These are phyloP conservation scores for Leptarthrus brevirostris DNA, from an alignment of 2,888 invertebrate genomes.

Conservation along the genomic window DNA sequence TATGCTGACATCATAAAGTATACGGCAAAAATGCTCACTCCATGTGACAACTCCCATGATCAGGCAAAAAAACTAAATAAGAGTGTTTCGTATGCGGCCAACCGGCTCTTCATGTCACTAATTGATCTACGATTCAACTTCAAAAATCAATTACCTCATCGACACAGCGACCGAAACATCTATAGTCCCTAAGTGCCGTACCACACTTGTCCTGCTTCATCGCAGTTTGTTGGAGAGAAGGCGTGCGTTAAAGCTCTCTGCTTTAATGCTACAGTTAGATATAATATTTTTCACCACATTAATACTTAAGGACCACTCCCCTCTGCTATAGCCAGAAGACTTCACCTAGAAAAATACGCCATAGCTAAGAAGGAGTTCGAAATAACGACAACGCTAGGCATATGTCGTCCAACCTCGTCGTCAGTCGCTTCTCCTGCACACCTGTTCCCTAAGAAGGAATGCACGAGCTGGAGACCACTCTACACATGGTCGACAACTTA, in stretches of 20 bases:
- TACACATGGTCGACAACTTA: constrained; percentile 20
- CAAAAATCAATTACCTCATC: not conserved
- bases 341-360: constrained; percentile 55
- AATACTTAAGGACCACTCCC: constrained; percentile 50
- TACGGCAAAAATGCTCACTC: too few relatives aligned
- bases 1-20: too few relatives aligned
- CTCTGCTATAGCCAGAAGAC: constrained; percentile 47
- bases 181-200: not conserved
- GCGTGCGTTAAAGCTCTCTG: not conserved
- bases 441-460: constrained; percentile 55
- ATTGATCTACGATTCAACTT: not conserved
- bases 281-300: constrained; percentile 38
- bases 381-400: constrained; percentile 55
- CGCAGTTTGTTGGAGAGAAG: too few relatives aligned
- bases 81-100: not conserved
- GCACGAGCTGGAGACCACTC: constrained; percentile 8
- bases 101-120: not conserved
- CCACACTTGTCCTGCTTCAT: too few relatives aligned
- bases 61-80: too few relatives aligned
- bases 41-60: too few relatives aligned
- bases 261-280: not conserved
- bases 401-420: constrained; percentile 56
- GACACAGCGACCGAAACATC: not conserved
- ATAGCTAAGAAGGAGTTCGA: constrained; percentile 56
- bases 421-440: constrained; percentile 57